Evolutionary conservation across 1,140 invertebrate species (phyloP).

Genomic region (Doryteuthis pealeii): DNA sequence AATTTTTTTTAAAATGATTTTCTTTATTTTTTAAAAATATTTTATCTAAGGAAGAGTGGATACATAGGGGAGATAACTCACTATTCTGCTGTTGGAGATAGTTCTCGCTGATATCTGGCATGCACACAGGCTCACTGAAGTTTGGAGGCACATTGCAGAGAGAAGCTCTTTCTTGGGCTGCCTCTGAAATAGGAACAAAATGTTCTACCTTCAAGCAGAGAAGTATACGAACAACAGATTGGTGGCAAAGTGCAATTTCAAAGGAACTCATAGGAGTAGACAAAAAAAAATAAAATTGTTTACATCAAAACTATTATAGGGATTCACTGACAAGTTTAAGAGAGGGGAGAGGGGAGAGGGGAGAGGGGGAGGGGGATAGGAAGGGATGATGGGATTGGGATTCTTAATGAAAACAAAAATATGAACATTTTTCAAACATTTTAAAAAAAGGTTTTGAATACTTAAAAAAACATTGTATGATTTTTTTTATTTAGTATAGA

Average conservation of each 20-base stretch:
- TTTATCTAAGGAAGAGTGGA: neutral
- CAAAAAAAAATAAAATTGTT: too few species aligned
- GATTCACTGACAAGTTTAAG: neutral
- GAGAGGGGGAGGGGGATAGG: neutral
- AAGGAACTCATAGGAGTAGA: too few species aligned
- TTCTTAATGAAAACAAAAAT: too few species aligned
- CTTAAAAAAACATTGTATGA: too few species aligned
- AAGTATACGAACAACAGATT: neutral
- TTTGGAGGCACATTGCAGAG: conserved; percentile 69
- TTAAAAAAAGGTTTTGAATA: too few species aligned
- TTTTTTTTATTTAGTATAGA: too few species aligned
- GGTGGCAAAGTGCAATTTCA: too few species aligned
- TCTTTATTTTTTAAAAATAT: neutral
- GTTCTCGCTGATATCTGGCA: conserved; percentile 66
- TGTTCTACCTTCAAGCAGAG: neutral
- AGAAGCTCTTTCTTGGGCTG: conserved; percentile 68
- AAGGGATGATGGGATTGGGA: neutral
- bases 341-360: neutral
- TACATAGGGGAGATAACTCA: neutral
- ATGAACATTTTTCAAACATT: too few species aligned
- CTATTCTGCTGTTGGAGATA: conserved; percentile 24
- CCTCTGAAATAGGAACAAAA: conserved; percentile 62
- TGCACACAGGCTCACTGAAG: conserved; percentile 77
- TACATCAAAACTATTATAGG: too few species aligned
- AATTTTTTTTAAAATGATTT: neutral